Percentiles rank a stretch among this genome's conserved stretches.
Evolutionary conservation across 1,140 invertebrate species (phyloP).

Genomic region (Rhagoletis zephyria): DNA sequence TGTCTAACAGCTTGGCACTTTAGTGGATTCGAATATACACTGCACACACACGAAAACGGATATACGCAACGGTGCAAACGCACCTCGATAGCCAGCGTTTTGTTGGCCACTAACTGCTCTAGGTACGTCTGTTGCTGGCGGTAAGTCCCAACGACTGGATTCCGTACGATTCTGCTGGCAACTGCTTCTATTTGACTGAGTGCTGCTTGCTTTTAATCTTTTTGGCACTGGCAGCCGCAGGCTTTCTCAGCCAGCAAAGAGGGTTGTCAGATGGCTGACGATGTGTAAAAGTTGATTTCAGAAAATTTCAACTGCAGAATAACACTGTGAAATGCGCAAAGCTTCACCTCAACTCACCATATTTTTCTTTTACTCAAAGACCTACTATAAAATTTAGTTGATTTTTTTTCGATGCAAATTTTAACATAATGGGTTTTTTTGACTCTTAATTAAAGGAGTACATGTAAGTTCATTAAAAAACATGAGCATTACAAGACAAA

Average conservation of each 20-base stretch:
- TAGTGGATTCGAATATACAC: slow-evolving; percentile 2
- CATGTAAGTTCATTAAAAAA: no score
- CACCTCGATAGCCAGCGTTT: background rate
- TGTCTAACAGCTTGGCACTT: slow-evolving; percentile 43
- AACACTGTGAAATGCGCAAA: no score
- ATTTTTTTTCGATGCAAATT: no score
- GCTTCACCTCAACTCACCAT: no score
- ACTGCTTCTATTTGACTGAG: background rate
- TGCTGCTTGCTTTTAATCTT: slow-evolving; percentile 34
- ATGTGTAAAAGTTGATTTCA: no score
- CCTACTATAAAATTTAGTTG: no score
- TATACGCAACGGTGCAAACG: background rate
- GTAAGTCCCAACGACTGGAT: background rate
- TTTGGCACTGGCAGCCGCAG: background rate
- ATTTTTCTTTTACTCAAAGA: no score
- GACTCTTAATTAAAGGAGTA: no score
- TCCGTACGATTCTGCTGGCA: background rate
- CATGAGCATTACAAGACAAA: no score
- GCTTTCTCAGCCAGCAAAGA: slow-evolving; percentile 1
- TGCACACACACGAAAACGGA: background rate
- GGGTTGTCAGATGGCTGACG: background rate
- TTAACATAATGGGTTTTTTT: no score
- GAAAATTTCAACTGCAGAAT: no score
- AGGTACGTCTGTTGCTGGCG: background rate
- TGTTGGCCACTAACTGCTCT: background rate